Evolutionary conservation across 92 coral and sea anemone genomes (phyloP).

Genomic region (Montipora capitata): DNA sequence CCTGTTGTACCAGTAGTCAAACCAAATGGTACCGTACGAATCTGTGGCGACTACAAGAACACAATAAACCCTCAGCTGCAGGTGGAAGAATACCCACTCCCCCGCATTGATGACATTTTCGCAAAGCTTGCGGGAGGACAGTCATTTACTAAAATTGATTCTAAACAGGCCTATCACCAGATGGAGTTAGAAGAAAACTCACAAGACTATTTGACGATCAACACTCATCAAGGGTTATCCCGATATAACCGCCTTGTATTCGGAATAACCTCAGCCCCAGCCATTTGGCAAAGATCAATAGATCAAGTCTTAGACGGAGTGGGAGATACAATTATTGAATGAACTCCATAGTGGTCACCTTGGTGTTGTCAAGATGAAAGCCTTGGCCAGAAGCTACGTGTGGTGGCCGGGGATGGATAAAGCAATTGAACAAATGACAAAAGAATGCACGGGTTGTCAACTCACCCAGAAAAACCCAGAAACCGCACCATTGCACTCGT

Average conservation of each 20-base stretch:
- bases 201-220: conserved; percentile 65
- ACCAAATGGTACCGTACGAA: conserved; percentile 58
- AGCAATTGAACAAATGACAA: conserved; percentile 7
- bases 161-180: conserved; percentile 64
- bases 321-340: conserved; percentile 30
- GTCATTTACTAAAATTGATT: conserved; percentile 52
- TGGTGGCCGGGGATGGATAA: conserved; percentile 56
- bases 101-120: conserved; percentile 53
- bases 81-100: conserved; percentile 75
- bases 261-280: conserved; percentile 74
- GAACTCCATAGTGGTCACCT: conserved; percentile 48
- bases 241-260: conserved; percentile 73
- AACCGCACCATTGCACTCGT: conserved; percentile 27
- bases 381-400: conserved; percentile 43
- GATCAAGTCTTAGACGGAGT: conserved; percentile 74
- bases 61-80: conserved; percentile 52
- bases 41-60: conserved; percentile 71
- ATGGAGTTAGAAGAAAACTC: conserved; percentile 73
- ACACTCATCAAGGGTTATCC: conserved; percentile 76
- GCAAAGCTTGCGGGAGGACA: conserved; percentile 62
- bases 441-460: conserved; percentile 20
- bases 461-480: conserved; percentile 32
- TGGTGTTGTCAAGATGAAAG: conserved; percentile 40
- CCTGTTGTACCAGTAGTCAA: conserved; percentile 52
- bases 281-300: conserved; percentile 77